These are phyloP conservation scores for Etheostoma perlongum DNA, from an alignment of 2,797 vertebrate genomes.

Conservation along the genomic window DNA sequence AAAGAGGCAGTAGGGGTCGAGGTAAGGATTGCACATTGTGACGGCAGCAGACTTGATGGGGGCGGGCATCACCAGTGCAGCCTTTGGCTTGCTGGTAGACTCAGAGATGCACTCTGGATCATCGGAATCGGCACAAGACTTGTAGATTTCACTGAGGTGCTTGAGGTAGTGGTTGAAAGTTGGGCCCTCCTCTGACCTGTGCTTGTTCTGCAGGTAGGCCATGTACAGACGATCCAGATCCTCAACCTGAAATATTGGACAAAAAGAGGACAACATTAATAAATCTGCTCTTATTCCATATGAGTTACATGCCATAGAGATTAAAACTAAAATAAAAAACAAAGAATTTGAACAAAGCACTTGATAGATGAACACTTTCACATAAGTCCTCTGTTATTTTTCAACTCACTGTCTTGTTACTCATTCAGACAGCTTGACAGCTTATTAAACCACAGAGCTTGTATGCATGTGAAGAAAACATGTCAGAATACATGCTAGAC, in stretches of 20 bases:
- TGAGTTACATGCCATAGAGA: background rate
- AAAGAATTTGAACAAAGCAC: background rate
- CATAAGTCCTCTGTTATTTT: conserved; percentile 29
- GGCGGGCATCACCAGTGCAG: conserved; percentile 80
- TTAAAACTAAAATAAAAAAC: conserved; percentile 3
- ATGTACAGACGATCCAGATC: conserved; percentile 85
- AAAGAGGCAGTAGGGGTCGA: conserved; percentile 85
- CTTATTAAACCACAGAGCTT: conserved; percentile 18
- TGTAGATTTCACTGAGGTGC: conserved; percentile 86
- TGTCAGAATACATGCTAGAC: conserved; percentile 3
- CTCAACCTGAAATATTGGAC: conserved; percentile 73
- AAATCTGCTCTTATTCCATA: background rate
- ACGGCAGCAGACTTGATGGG: conserved; percentile 74
- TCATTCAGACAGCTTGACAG: conserved; percentile 9
- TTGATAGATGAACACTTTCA: conserved; percentile 5
- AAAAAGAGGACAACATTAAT: background rate
- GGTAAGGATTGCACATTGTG: conserved; percentile 84
- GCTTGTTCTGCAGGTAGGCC: conserved; percentile 86
- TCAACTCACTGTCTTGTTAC: conserved; percentile 17
- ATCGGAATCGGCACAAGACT: conserved; percentile 82
- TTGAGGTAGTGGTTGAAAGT: conserved; percentile 84
- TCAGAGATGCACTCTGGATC: conserved; percentile 87
- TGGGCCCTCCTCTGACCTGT: conserved; percentile 80
- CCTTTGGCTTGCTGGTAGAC: conserved; percentile 85
- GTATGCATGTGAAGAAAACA: background rate